Percentiles rank a stretch among this genome's conserved stretches.
Conservation (phyloP, 1,140 invertebrate genomes). For the Cherax destructor region DNA sequence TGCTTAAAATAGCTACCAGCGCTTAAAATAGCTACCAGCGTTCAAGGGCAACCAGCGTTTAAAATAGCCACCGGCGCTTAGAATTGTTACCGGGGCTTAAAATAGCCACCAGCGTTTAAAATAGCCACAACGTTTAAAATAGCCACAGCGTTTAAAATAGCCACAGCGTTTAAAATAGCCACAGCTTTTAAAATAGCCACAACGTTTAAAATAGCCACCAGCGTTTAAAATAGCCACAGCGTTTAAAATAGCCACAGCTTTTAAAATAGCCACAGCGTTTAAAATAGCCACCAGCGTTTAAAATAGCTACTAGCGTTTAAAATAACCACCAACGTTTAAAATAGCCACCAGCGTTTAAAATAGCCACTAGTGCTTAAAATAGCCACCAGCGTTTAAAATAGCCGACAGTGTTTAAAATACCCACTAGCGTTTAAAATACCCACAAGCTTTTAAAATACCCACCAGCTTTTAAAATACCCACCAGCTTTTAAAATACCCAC, state of each 20-base stretch:
- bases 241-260: too few relatives aligned
- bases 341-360: neutral
- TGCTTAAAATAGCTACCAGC: neutral
- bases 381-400: neutral
- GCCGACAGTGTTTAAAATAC: neutral
- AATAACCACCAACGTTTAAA: too few relatives aligned
- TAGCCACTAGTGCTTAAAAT: neutral
- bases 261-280: too few relatives aligned
- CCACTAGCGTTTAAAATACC: neutral
- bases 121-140: neutral
- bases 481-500: too few relatives aligned
- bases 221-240: too few relatives aligned
- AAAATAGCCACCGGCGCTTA: neutral
- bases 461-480: neutral
- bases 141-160: too few relatives aligned
- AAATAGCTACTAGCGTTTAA: too few relatives aligned
- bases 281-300: neutral
- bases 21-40: neutral
- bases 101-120: neutral
- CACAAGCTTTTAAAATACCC: too few relatives aligned
- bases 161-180: too few relatives aligned
- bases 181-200: too few relatives aligned
- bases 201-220: too few relatives aligned
- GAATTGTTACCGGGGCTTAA: neutral
- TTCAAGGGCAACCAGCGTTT: neutral